Evolutionary conservation across 2,113 vertebrate genomes (phyloP), one percentile per base, ranked within the genome.

Genomic region (Crotalus helleri): DNA sequence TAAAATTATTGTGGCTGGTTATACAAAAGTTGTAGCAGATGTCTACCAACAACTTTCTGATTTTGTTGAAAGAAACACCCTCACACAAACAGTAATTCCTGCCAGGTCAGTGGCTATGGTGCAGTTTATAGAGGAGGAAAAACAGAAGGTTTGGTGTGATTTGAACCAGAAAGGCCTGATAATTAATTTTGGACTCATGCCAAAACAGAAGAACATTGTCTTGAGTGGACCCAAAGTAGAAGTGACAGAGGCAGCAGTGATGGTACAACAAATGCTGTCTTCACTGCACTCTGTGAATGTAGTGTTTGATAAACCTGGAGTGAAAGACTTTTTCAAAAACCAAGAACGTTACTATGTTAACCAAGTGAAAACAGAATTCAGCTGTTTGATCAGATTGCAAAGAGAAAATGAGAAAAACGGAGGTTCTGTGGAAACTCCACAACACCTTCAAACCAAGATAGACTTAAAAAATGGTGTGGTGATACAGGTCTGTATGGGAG

Each of bases 341-440:
- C 97, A 97, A 89, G 94, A 96, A 87, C 3, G 46, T 0, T 85
- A 96, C 2, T 98, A 59, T 59, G 23, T 96, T 90, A 0, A 53
- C 11, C 88, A 95, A 53, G 94, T 96, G 19, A 98, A 91, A 58
- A 92, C 0, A 29, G 74, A 92, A 1, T 98, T 95, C 4, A 89
- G 44, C 7, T 99, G 98, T 94, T 81, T 98, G 64, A 95, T 99
- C 3, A 96, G 97, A 29, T 93, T 99, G 0, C 95, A 96, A 92
- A 55, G 88, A 53, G 1, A 94, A 19, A 4, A 87, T 53, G 55
- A 93, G 3, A 1, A 0, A 51, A 81, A 0, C 24, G 24, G 39
- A 21, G 87, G 2, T 12, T 6, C 0, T 53, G 8, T 1, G 1
- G 46, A 86, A 1, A 93, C 94, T 21, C 39, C 54, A 74, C 96